Percentiles rank a stretch among this genome's conserved stretches.
Evolutionary conservation across 2,113 vertebrate genomes (phyloP).

Genomic region (Cyphomyrus plagiostoma): DNA sequence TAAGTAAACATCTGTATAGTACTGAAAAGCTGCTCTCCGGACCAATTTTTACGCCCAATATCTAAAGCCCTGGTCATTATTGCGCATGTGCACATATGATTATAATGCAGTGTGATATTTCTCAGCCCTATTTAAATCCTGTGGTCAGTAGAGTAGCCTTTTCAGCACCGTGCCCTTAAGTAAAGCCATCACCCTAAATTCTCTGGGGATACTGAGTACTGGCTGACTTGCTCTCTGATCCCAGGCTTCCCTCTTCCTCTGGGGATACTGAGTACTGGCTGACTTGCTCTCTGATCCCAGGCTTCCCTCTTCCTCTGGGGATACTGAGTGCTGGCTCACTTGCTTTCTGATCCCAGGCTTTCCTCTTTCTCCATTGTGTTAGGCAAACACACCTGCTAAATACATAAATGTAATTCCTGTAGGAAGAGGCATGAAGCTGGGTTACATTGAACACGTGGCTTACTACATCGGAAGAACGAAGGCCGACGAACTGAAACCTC

Average conservation of each 20-base stretch:
- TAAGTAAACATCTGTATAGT: neutral
- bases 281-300: no score
- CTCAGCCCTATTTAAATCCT: neutral
- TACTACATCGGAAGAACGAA: constrained; percentile 86
- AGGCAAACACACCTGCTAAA: neutral
- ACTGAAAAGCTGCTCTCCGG: neutral
- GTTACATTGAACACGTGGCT: constrained; percentile 86
- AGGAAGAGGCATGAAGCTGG: constrained; percentile 86
- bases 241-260: neutral
- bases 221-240: no score
- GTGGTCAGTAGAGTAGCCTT: neutral
- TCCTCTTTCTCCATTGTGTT: neutral
- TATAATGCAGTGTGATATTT: neutral
- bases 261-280: no score
- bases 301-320: no score
- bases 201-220: no score
- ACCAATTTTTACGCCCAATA: neutral
- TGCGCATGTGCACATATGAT: neutral
- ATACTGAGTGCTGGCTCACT: no score
- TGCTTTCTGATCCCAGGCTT: neutral
- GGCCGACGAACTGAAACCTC: constrained; percentile 80
- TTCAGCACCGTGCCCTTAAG: neutral
- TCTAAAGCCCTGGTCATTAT: neutral
- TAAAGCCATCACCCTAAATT: neutral
- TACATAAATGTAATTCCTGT: neutral